phyloP scores from a whole-genome alignment of 64 coral and sea anemone genomes.

The Orbicella faveolata region DNA sequence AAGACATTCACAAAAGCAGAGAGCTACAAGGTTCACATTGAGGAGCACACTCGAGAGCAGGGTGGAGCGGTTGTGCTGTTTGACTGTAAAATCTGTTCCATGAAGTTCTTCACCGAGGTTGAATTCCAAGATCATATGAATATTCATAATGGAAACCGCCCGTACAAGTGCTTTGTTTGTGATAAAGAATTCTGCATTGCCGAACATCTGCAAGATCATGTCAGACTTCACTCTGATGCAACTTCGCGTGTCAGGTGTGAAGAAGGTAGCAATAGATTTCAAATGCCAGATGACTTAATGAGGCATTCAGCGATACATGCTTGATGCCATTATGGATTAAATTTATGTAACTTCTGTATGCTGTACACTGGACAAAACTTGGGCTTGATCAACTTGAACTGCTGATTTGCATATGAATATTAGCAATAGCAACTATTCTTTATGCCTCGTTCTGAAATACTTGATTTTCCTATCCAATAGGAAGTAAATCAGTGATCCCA shows the following conservation, averaged over 20 bases:
- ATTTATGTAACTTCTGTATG: no score
- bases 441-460: no score
- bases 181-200: conserved; percentile 87
- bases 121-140: conserved; percentile 94
- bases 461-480: no score
- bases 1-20: conserved; percentile 83
- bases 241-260: neutral
- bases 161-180: conserved; percentile 80
- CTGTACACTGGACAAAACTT: no score
- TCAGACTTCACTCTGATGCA: conserved; percentile 58
- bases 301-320: conserved; percentile 38
- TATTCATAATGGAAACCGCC: conserved; percentile 73
- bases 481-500: no score
- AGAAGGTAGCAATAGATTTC: neutral
- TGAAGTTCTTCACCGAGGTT: conserved; percentile 49
- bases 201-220: conserved; percentile 76
- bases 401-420: no score
- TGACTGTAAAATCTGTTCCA: conserved; percentile 81
- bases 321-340: neutral
- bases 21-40: conserved; percentile 56
- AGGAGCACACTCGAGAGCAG: conserved; percentile 56
- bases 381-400: no score
- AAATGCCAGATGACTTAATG: neutral
- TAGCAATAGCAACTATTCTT: no score
- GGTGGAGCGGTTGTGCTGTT: conserved; percentile 26